A percentile compares a stretch with the other conserved stretches of the same genome.
Evolutionary conservation across 2,113 vertebrate genomes (phyloP).

Genomic region (Cyprinodon brontotheroides): DNA sequence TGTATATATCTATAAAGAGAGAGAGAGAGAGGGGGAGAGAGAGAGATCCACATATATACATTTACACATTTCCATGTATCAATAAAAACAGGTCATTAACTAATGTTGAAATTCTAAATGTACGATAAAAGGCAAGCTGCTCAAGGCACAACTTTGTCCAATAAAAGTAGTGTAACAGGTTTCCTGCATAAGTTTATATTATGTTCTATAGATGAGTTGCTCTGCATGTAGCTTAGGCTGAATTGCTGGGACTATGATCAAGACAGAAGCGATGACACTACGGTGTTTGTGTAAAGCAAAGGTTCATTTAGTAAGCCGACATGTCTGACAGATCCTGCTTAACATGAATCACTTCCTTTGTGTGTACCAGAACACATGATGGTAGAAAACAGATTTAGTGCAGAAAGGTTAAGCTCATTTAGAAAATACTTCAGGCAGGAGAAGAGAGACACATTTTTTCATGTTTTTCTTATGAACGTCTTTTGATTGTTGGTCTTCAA

Average conservation of each 20-base stretch:
- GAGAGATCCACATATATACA: too few relatives aligned
- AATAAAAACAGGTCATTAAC: too few relatives aligned
- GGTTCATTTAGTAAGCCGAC: conserved; percentile 71
- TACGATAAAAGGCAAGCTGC: too few relatives aligned
- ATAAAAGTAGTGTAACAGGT: conserved; percentile 40
- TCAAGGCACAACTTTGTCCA: conserved; percentile 48
- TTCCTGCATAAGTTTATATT: conserved; percentile 41
- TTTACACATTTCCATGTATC: too few relatives aligned
- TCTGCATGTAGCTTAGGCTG: conserved; percentile 31
- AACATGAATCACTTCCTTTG: conserved; percentile 65
- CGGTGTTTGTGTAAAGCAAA: conserved; percentile 52
- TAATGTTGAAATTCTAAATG: too few relatives aligned
- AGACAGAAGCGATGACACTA: conserved; percentile 60
- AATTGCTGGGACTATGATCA: conserved; percentile 36
- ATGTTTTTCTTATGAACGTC: conserved; percentile 58
- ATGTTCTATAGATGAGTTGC: conserved; percentile 27
- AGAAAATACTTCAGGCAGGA: conserved; percentile 53
- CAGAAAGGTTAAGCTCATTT: conserved; percentile 61
- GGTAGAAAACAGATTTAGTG: conserved; percentile 29
- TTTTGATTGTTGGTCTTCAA: conserved; percentile 51
- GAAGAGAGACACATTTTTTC: conserved; percentile 42
- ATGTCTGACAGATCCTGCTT: conserved; percentile 70
- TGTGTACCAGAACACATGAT: conserved; percentile 50
- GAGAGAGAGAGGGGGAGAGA: too few relatives aligned
- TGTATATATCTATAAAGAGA: too few relatives aligned